Percentiles rank a stretch among this genome's conserved stretches.
Conservation (phyloP, 1,140 invertebrate species). For the Drosophila rhopaloa region DNA sequence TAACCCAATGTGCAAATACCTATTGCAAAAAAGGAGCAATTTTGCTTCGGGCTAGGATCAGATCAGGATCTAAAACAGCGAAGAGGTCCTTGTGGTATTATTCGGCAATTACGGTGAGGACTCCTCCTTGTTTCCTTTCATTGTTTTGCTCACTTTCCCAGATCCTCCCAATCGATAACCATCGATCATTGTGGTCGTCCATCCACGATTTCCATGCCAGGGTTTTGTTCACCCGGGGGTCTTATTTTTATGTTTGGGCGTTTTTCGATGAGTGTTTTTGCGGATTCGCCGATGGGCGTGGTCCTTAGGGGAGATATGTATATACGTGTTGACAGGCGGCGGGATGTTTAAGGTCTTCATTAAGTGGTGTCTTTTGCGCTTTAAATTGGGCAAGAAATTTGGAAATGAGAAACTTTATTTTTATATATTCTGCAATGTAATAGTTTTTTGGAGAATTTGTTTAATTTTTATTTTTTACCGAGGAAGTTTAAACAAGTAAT, state of each 20-base stretch:
- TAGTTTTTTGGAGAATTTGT: no score
- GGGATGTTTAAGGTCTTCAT: neutral
- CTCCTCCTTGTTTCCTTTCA: slow-evolving; percentile 14
- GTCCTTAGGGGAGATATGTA: slow-evolving; percentile 12
- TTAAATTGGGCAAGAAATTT: no score
- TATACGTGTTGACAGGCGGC: slow-evolving; percentile 23
- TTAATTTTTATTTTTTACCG: no score
- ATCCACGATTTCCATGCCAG: slow-evolving; percentile 2
- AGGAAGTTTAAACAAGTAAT: no score
- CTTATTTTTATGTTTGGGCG: neutral
- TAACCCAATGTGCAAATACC: slow-evolving; percentile 61
- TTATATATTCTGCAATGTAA: no score
- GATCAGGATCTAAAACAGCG: slow-evolving; percentile 8
- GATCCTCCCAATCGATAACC: slow-evolving; percentile 39
- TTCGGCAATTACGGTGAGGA: slow-evolving; percentile 68
- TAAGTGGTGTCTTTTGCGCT: neutral
- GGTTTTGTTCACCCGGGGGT: neutral
- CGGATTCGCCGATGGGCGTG: slow-evolving; percentile 4
- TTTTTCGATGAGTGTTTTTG: slow-evolving; percentile 13
- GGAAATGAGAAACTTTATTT: no score
- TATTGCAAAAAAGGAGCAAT: slow-evolving; percentile 63
- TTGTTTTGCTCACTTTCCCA: slow-evolving; percentile 15
- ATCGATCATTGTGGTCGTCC: slow-evolving; percentile 57
- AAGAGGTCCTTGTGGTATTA: slow-evolving; percentile 54
- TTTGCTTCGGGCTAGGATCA: slow-evolving; percentile 49